Evolutionary conservation across 2,888 invertebrate genomes (phyloP).

Genomic region (Drosophila stalkeri): DNA sequence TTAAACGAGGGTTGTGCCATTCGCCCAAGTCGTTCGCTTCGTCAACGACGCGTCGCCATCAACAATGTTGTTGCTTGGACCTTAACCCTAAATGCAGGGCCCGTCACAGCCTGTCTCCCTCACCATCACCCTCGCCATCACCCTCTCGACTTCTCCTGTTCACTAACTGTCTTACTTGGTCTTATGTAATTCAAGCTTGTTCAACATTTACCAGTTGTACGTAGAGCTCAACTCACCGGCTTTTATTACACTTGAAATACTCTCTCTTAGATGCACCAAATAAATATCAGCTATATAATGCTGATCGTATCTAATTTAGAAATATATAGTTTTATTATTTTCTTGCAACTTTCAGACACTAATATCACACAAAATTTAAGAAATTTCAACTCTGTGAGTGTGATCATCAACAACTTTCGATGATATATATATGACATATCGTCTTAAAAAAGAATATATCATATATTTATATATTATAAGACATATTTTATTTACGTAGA

Average conservation of each 20-base stretch:
- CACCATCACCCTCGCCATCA: constrained; percentile 8
- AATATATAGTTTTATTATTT: background rate
- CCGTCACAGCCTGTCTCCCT: constrained; percentile 14
- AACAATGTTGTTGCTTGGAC: constrained; percentile 40
- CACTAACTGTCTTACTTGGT: constrained; percentile 6
- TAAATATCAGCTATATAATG: background rate
- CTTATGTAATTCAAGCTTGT: constrained; percentile 70
- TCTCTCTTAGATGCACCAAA: background rate
- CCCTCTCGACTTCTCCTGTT: constrained; percentile 5
- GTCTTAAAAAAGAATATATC: too few relatives aligned
- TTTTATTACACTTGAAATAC: constrained; percentile 48
- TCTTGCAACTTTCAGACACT: background rate
- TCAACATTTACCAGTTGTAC: constrained; percentile 56
- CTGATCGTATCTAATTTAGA: background rate
- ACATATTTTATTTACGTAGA: too few relatives aligned
- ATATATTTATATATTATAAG: too few relatives aligned
- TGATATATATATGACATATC: too few relatives aligned
- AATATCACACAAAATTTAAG: background rate
- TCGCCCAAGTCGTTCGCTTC: constrained; percentile 44
- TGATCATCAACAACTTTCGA: background rate
- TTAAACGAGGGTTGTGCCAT: constrained; percentile 73
- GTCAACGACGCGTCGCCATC: constrained; percentile 29
- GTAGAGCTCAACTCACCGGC: constrained; percentile 48
- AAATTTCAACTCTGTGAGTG: background rate
- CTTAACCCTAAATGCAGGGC: constrained; percentile 64